phyloP scores from a whole-genome alignment of 2,888 invertebrate genomes.

The Drosophila nigricruria region DNA sequence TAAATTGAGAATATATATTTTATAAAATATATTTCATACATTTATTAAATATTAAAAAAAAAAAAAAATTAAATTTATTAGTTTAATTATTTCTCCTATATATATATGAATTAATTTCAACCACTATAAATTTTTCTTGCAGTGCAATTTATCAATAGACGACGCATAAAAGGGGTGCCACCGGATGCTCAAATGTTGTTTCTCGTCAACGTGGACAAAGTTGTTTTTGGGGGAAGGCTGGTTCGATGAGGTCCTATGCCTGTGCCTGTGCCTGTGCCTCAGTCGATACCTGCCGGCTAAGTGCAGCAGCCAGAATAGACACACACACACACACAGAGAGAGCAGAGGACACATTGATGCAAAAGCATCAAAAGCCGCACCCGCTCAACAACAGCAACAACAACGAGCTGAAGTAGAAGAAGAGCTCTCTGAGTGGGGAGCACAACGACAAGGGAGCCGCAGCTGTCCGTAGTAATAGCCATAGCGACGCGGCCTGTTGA shows the following conservation, averaged over 20 bases:
- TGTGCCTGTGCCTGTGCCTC: constrained; percentile 42
- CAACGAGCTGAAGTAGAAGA: constrained; percentile 17
- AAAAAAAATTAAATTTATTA: background rate
- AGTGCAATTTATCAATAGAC: constrained; percentile 77
- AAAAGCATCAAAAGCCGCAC: constrained; percentile 79
- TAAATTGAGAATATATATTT: no score
- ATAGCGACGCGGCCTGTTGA: constrained; percentile 52
- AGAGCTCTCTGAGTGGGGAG: constrained; percentile 7
- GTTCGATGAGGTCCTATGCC: constrained; percentile 19
- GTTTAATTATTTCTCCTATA: background rate
- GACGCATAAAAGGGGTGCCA: constrained; percentile 59
- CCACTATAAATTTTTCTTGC: constrained; percentile 17
- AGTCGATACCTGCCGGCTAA: constrained; percentile 68
- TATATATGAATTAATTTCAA: background rate
- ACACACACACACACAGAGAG: constrained; percentile 23
- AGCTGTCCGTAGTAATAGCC: constrained; percentile 62
- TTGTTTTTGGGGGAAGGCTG: constrained; percentile 47
- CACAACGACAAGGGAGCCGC: constrained; percentile 48
- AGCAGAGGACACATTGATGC: constrained; percentile 53
- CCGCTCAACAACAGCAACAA: constrained; percentile 64
- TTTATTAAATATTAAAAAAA: background rate
- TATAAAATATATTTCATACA: no score
- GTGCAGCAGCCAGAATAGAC: constrained; percentile 61
- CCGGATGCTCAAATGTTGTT: constrained; percentile 60
- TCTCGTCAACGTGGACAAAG: constrained; percentile 66